Percentiles rank a stretch among this genome's conserved stretches.
Evolutionary conservation across 2,888 invertebrate species (phyloP).

Genomic region (Orthosia incerta): DNA sequence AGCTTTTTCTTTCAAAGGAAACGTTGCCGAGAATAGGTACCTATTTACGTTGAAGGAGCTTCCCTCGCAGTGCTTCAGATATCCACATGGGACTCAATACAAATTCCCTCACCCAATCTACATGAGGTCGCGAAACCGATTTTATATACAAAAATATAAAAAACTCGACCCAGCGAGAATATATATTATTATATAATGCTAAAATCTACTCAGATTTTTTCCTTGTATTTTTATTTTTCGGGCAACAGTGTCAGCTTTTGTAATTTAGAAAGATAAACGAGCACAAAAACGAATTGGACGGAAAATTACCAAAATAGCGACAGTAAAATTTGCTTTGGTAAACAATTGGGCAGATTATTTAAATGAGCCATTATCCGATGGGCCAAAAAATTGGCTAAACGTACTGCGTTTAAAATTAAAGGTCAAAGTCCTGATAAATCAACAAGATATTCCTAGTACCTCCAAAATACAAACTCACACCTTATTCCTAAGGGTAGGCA

Average conservation of each 20-base stretch:
- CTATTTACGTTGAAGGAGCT: conserved; percentile 27
- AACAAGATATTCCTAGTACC: background rate
- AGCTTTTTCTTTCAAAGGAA: conserved; percentile 28
- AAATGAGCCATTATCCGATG: conserved; percentile 3
- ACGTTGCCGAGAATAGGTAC: conserved; percentile 21
- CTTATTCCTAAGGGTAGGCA: background rate
- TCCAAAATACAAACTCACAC: no score
- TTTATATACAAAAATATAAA: conserved; percentile 63
- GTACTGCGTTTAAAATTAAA: background rate
- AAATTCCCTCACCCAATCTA: conserved; percentile 80
- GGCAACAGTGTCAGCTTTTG: conserved; percentile 21
- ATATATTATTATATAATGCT: conserved; percentile 43
- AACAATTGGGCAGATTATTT: conserved; percentile 40
- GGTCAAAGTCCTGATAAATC: background rate
- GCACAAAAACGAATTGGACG: conserved; percentile 39
- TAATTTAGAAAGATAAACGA: conserved; percentile 49
- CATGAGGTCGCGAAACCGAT: conserved; percentile 73
- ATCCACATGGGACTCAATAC: conserved; percentile 74
- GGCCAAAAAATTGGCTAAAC: conserved; percentile 9
- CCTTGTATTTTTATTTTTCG: conserved; percentile 37
- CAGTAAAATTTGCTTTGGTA: conserved; percentile 39
- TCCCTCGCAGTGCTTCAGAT: conserved; percentile 44
- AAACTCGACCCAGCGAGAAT: conserved; percentile 61
- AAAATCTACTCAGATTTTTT: conserved; percentile 43
- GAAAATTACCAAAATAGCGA: conserved; percentile 40